Evolutionary conservation across 2,113 vertebrate genomes (phyloP), one percentile per base, ranked within the genome.

Genomic region (Neodontobutis hainanensis): DNA sequence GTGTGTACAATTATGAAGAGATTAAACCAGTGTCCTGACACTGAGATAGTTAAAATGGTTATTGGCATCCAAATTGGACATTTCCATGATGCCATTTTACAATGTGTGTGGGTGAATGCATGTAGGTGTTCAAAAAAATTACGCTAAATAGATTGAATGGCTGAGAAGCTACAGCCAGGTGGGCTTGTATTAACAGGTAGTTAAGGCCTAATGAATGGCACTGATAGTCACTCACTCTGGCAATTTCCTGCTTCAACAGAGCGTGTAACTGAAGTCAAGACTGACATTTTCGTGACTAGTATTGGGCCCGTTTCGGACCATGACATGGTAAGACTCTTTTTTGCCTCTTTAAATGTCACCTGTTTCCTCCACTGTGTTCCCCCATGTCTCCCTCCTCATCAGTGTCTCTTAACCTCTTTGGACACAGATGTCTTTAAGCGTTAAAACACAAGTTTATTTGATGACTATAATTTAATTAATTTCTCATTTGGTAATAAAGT

Each of bases 191-290:
- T 90, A 89, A 88, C 86, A 91, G 81, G 82, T 89, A 87, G 90
- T 90, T 90, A 88, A 78, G 71, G 80, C 56, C 85, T 93, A 95
- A 93, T 90, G 90, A 92, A 81, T 76, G 77, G 70, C 85, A 73
- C 90, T 91, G 91, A 94, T 91, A 92, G 89, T 88, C 85, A 92
- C 91, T 96, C 90, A 97, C 92, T 93, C 82, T 94, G 89, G 84
- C 91, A 92, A 95, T 97, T 95, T 97, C 90, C 89, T 96, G 93
- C 93, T 95, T 93, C 95, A 95, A 91, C 94, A 99, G 97, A 99
- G 95, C 96, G 97, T 88, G 95, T 99, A 94, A 99, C 97, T n/a
- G 96, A 97, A 93, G 97, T 99, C 92, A 98, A 98, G 94, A 99
- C 97, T 77, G 96, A 99, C 92, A 99, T 99, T 93, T 99, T 99